Percentiles rank a stretch among this genome's conserved stretches.
phyloP scores from a whole-genome alignment of 2,113 vertebrate species.

The Sus scrofa region T2T-Sscrofa CM000830.6:128715001-128715500 shows the following conservation, averaged over 20 bases:
- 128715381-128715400: background rate
- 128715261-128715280: background rate
- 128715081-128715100: background rate
- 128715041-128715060: background rate
- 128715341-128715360: background rate
- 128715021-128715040: background rate
- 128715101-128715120: background rate
- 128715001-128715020: background rate
- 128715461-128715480: background rate
- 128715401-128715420: background rate
- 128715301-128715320: background rate
- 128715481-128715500: background rate
- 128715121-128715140: background rate
- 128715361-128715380: background rate
- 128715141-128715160: background rate
- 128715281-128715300: background rate
- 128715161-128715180: background rate
- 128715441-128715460: background rate
- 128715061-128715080: background rate
- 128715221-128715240: background rate
- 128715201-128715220: background rate
- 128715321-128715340: background rate
- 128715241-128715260: background rate
- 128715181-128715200: background rate
- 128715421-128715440: background rate